Percentiles rank a stretch among this genome's conserved stretches.
Conservation (phyloP, 2,113 vertebrate species). For the Rhinopomastus cyanomelas region DNA sequence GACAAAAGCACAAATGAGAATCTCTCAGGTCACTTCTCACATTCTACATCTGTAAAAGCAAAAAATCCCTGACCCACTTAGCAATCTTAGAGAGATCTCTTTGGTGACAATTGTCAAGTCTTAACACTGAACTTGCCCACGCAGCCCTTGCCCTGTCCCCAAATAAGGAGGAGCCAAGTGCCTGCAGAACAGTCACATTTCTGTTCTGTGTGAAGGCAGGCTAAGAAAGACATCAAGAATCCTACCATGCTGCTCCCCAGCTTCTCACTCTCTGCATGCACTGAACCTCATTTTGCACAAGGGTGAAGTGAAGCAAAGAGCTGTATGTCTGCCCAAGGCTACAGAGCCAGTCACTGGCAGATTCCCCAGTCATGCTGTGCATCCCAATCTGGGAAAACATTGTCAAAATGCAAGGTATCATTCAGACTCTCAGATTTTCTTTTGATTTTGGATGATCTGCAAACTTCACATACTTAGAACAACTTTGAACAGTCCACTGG, state of each 20-base stretch:
- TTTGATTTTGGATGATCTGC: slow-evolving; percentile 64
- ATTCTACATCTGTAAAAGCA: neutral
- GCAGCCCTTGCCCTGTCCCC: neutral
- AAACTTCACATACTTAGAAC: slow-evolving; percentile 68
- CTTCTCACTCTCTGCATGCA: neutral
- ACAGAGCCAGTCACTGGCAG: neutral
- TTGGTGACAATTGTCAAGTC: neutral
- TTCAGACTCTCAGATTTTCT: slow-evolving; percentile 60
- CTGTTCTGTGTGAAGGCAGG: neutral
- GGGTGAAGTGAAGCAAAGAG: neutral
- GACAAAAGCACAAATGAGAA: neutral
- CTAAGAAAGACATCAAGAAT: neutral
- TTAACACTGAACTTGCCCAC: neutral
- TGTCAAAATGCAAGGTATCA: slow-evolving; percentile 61
- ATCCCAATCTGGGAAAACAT: slow-evolving; percentile 58
- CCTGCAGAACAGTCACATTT: neutral
- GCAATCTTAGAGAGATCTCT: neutral
- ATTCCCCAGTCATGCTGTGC: slow-evolving; percentile 13
- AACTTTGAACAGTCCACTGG: slow-evolving; percentile 62
- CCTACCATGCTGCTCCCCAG: neutral
- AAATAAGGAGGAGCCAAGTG: neutral
- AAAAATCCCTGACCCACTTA: neutral
- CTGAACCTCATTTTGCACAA: neutral
- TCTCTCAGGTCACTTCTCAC: neutral
- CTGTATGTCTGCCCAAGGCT: neutral